Conservation (phyloP, 2,113 vertebrate genomes). For the Fukomys damarensis region DNA sequence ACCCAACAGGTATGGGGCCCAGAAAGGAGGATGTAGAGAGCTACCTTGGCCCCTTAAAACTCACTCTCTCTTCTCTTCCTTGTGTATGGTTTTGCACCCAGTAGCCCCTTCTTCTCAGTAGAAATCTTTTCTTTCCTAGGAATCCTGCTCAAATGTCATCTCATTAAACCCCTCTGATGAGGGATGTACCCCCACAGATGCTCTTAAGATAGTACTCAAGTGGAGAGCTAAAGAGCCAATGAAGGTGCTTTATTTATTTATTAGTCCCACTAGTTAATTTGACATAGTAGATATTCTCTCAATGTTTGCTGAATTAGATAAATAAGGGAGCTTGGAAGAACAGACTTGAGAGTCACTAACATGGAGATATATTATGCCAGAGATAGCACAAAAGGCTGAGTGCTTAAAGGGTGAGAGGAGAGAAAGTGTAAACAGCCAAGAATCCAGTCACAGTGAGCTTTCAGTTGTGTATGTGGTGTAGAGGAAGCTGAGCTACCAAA, state of each 20-base stretch:
- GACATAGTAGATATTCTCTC: background rate
- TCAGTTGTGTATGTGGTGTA: accelerated
- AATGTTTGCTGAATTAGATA: slow-evolving; percentile 45
- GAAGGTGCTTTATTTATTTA: background rate
- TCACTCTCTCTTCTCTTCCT: background rate
- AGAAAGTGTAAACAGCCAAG: background rate
- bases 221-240: background rate
- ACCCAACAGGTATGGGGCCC: background rate
- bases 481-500: background rate
- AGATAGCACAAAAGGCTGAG: background rate
- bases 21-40: background rate
- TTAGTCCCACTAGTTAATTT: slow-evolving; percentile 27
- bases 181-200: background rate
- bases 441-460: background rate
- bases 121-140: slow-evolving; percentile 5
- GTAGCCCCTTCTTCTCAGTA: background rate
- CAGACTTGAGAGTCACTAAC: background rate
- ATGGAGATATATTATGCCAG: background rate
- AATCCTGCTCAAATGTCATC: background rate
- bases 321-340: background rate
- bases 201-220: background rate
- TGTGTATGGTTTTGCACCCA: background rate
- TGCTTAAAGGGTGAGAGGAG: background rate
- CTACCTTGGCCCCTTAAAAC: background rate
- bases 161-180: background rate